Conservation (phyloP, 2,888 invertebrate species). For the Sarcophaga subvicina region DNA sequence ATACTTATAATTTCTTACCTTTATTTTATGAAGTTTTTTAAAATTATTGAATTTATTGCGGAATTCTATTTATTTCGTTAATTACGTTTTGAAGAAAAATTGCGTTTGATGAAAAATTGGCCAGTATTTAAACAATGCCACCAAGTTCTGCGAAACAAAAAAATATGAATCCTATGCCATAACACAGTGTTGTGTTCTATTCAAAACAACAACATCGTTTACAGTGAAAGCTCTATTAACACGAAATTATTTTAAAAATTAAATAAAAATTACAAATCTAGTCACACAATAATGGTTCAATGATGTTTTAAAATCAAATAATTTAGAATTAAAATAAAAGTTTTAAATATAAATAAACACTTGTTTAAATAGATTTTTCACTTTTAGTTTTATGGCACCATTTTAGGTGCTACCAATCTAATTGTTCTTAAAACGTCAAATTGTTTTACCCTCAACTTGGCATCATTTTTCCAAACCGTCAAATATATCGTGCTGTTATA, state of each 20-base stretch:
- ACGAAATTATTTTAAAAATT: not conserved
- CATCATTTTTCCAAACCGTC: not conserved
- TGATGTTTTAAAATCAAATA: no score
- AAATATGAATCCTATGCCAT: not conserved
- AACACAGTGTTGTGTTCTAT: conserved; percentile 15
- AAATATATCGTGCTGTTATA: conserved; percentile 25
- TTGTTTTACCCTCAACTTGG: not conserved
- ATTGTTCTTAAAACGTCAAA: not conserved
- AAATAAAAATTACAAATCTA: no score
- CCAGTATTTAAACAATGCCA: conserved; percentile 13
- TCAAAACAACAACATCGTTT: no score
- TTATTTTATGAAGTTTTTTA: conserved; percentile 27
- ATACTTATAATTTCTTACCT: conserved; percentile 44
- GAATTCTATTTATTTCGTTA: conserved; percentile 42
- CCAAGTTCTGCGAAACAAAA: conserved; percentile 9
- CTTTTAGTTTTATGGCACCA: not conserved
- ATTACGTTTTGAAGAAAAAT: conserved; percentile 63
- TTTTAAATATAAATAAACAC: no score
- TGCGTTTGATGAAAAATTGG: conserved; percentile 61
- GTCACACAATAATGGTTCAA: no score
- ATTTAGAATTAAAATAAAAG: no score
- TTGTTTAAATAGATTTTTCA: no score
- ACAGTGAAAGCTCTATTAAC: not conserved
- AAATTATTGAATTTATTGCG: conserved; percentile 22
- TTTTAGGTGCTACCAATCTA: not conserved